Percentiles rank a stretch among this genome's conserved stretches.
These are phyloP conservation scores for Danio tinwini DNA, from an alignment of 2,797 vertebrate species.

Conservation along the genomic window DNA sequence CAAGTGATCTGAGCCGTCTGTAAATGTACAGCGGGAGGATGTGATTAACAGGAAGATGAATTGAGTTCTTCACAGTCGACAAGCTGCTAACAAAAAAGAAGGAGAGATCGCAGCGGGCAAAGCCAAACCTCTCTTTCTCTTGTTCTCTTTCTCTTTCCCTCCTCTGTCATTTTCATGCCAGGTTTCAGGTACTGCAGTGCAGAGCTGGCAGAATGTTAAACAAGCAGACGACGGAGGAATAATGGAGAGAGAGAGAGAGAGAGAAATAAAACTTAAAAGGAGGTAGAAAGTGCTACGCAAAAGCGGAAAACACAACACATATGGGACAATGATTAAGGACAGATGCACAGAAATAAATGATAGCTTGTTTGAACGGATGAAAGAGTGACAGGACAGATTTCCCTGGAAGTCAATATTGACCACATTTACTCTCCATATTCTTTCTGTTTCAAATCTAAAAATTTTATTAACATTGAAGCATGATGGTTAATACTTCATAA, in stretches of 20 bases:
- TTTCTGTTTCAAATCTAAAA: background rate
- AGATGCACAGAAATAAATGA: background rate
- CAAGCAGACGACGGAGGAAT: conserved; percentile 31
- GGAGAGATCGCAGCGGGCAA: background rate
- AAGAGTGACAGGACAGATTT: background rate
- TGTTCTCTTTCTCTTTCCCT: conserved; percentile 10
- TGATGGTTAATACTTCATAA: background rate
- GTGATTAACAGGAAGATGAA: conserved; percentile 5
- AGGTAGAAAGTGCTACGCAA: background rate
- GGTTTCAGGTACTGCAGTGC: conserved; percentile 56
- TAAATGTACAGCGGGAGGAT: conserved; percentile 3
- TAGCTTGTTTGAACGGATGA: conserved; percentile 8
- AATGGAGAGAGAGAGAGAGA: background rate
- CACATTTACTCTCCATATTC: background rate
- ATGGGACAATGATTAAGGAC: background rate
- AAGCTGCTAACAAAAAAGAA: conserved; percentile 2
- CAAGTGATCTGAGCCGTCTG: background rate
- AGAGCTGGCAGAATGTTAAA: conserved; percentile 63
- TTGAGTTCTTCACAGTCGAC: conserved; percentile 8
- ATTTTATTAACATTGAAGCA: background rate
- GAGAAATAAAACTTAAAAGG: background rate
- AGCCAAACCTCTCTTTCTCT: conserved; percentile 17
- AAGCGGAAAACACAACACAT: background rate
- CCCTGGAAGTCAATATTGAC: background rate
- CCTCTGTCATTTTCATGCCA: conserved; percentile 28